Base-by-base conservation (phyloP, 2,888 invertebrate genomes). In the Apamea epomidion region DNA sequence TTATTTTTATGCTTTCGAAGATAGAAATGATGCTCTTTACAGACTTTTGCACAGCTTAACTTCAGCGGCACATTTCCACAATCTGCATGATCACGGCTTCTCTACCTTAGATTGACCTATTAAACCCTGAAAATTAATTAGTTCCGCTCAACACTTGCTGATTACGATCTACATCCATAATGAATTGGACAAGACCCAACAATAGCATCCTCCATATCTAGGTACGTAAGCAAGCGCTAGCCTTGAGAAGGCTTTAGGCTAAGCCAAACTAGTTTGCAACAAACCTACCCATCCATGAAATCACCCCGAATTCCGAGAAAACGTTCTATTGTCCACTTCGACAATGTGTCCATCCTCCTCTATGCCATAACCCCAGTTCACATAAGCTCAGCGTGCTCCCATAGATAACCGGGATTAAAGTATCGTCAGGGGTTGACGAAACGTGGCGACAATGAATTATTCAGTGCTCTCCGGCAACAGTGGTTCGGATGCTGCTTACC, bases 331-430 rank as follows among this genome's bases (percentile, higher is more conserved):
- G 54, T 64, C 42, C 68, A 62, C 10, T 25, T 48, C 32, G 60
- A 73, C 74, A 58, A 73, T 76, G 65, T 60, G 86, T 69, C 68
- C 51, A 65, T 65, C 51, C 29, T 64, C 75, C 51, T 54, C 54
- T 74, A 74, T 74, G 64, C 21, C 72, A 67, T 76, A 73, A 77
- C 68, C 72, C 79, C 68, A 74, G 74, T 78, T 68, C 70, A 62
- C 69, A 69, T 72, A 80, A 78, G 77, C 78, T 74, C 29, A 48
- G 78, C 71, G 74, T 84, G 89, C 78, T 67, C 64, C 72, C 77
- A 69, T 42, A 89, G 90, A 89, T 90, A 87, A 77, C 82, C 7
- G 70, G 71, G 84, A 90, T 89, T 90, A 86, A 81, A 84, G 89
- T 90, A 89, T 90, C 89, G 88, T 83, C 65, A 69, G 45, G 69